Evolutionary conservation across 1,140 invertebrate genomes (phyloP), one percentile per base, ranked within the genome.

Genomic region (Manduca sexta): DNA sequence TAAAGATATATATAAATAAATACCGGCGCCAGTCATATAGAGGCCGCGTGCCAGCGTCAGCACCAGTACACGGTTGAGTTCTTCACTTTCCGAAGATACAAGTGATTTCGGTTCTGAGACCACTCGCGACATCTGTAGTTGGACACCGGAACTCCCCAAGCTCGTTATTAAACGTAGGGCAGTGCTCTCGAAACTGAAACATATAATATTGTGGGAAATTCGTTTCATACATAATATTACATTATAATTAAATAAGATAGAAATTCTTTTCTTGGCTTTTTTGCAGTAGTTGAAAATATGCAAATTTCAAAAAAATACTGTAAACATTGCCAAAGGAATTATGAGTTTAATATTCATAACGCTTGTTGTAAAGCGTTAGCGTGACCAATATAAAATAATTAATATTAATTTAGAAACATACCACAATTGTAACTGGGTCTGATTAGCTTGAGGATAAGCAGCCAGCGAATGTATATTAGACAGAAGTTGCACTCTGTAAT

Each of bases 371-470:
- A n/a, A n/a, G n/a, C n/a, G n/a, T n/a, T n/a, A n/a, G n/a, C n/a
- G n/a, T n/a, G n/a, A n/a, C n/a, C n/a, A n/a, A n/a, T n/a, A n/a
- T n/a, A n/a, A n/a, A 40, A 10, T 40, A 18, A 18, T 40, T n/a
- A 37, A 46, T 21, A n/a, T 21, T 13, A 11, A 16, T 17, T 0
- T 17, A 48, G 16, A 46, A 37, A 72, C 85, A 87, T 84, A 92
- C 91, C 97, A 98, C 31, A 98, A 85, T 87, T 98, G 95, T 4
- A 98, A 86, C 74, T 99, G 97, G 15, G 95, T 97, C 74, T 97
- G 96, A 85, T 98, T 98, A 1, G 95, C 96, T 76, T 97, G 96
- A 11, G 95, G 93, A 8, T 96, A 93, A 6, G 94, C 92, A 6
- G 95, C 94, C 17, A 98, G 86, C 29, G 92, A 95, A 69, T 98